Conservation (phyloP, 2,888 invertebrate species). For the Chrysolina oricalcia region DNA sequence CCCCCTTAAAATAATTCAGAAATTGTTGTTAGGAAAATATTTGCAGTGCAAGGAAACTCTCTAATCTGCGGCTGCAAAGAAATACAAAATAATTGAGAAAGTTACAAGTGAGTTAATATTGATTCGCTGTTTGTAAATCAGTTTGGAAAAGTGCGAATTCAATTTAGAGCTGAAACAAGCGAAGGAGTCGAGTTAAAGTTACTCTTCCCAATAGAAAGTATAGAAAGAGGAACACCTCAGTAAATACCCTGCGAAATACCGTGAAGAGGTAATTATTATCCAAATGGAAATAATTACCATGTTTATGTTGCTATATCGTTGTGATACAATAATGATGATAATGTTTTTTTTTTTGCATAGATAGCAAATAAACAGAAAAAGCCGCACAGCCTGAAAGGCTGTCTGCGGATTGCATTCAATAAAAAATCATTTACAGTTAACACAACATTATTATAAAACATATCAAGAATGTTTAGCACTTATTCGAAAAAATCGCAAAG, state of each 20-base stretch:
- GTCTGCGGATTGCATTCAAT: too few species aligned
- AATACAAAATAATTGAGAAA: conserved; percentile 3
- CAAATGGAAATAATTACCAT: too few species aligned
- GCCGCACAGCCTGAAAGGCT: too few species aligned
- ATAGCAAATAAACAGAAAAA: too few species aligned
- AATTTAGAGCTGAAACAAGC: not conserved
- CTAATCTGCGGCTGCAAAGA: not conserved
- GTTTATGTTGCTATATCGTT: too few species aligned
- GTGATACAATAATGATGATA: too few species aligned
- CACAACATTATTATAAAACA: too few species aligned
- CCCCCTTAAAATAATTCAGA: not conserved
- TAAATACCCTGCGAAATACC: not conserved
- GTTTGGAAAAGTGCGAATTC: not conserved
- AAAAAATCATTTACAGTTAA: too few species aligned
- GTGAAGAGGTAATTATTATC: not conserved
- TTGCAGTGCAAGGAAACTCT: not conserved
- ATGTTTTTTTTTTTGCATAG: too few species aligned
- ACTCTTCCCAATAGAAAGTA: not conserved
- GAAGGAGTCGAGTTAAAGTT: not conserved
- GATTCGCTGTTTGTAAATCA: conserved; percentile 14
- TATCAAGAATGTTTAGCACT: too few species aligned
- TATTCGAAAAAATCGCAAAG: too few species aligned
- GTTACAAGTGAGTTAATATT: conserved; percentile 21
- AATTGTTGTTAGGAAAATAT: not conserved
- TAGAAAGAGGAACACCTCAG: not conserved